Percentiles rank a stretch among this genome's conserved stretches.
phyloP scores from a whole-genome alignment of 2,113 vertebrate genomes.

The Empidonax alnorum region DNA sequence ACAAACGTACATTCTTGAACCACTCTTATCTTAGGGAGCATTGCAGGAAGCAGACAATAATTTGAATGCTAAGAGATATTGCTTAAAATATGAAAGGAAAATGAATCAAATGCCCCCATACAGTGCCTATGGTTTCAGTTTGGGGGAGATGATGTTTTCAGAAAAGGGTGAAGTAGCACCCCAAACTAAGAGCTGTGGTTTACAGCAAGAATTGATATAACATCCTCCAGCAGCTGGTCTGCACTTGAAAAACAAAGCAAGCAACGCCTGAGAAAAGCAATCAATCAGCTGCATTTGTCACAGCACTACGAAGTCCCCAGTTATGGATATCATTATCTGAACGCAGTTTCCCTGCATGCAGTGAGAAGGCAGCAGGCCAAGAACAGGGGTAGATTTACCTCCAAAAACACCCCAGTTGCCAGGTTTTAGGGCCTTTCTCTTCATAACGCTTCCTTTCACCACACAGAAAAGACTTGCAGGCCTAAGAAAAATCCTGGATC shows the following conservation, averaged over 20 bases:
- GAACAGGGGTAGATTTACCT: not conserved
- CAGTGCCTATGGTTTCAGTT: not conserved
- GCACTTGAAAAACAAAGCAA: constrained; percentile 19
- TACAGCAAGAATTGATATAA: not conserved
- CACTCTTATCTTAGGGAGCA: constrained; percentile 53
- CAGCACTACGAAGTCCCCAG: not conserved
- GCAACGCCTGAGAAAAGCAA: not conserved
- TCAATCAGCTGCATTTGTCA: constrained; percentile 20
- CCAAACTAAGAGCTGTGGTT: not conserved
- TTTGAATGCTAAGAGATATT: constrained; percentile 16
- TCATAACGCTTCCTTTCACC: not conserved
- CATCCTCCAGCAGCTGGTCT: constrained; percentile 16
- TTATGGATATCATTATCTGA: constrained; percentile 3
- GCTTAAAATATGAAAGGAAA: constrained; percentile 26
- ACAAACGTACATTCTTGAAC: constrained; percentile 51
- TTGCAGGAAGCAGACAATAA: constrained; percentile 65
- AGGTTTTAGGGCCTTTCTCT: not conserved
- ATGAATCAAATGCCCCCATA: not conserved
- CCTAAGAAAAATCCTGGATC: not conserved
- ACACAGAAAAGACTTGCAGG: not conserved
- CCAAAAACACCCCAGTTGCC: not conserved
- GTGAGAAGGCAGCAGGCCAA: not conserved
- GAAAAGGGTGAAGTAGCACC: not conserved
- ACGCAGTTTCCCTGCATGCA: not conserved
- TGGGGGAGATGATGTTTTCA: not conserved